Base-by-base conservation (phyloP, 2,113 vertebrate species). In the Cichladusa arquata region DNA sequence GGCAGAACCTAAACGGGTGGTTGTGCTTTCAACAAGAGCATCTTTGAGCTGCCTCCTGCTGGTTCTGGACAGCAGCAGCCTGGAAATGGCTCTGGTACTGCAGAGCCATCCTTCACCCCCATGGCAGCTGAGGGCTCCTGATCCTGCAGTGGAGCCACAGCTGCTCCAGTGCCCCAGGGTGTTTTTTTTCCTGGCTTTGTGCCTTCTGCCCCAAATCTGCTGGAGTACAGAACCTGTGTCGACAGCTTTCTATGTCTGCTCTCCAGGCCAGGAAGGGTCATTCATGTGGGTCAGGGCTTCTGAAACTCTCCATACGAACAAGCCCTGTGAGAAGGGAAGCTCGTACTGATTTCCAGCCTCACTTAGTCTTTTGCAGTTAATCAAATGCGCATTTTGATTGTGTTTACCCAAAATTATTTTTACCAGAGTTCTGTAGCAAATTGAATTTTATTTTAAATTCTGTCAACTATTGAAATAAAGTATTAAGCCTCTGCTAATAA, bases 131-230 rank as follows among this genome's bases (percentile, higher is more conserved):
- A 44, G 60, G 33, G 7, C 14, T 78, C 22, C 45, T 3, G 9
- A 6, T 29, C 14, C n/a, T 40, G 3, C 6, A 20, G 7, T 4
- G 1, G 23, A 66, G 26, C 17, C 2, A 53, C 44, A 18, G 44
- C 4, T 50, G 11, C 12, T 6, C 24, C 5, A 5, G 14, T 50
- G 11, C 12, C 8, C 24, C 5, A 5, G 14, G 23, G 36, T 25
- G 47, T 11, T 18, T 19, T 29, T 29, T 24, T 1, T 47, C 22
- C 17, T 0, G 0, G 33, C 11, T 14, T 29, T 0, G 0, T 54
- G 65, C 26, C n/a, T 76, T 33, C 62, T 50, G 45, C 14, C 11
- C 17, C 1, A 0, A 44, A 19, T 40, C 48, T 72, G 51, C 42
- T 3, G 2, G 31, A 57, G 48, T 38, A 12, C 8, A 16, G 24